Conservation (phyloP, 2,888 invertebrate genomes). For the Scotopteryx bipunctaria region DNA sequence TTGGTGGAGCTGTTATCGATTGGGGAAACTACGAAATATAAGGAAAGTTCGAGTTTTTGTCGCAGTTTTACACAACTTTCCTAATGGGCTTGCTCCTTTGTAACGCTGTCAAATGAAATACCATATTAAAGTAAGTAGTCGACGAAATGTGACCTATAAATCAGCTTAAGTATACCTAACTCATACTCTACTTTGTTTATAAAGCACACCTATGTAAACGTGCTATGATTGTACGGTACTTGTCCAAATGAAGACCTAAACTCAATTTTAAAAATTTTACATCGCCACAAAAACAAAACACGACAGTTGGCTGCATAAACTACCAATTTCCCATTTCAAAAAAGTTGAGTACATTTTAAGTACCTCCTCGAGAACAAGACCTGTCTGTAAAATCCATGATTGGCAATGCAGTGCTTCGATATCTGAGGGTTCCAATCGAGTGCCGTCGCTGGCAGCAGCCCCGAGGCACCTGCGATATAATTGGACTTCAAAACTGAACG, state of each 20-base stretch:
- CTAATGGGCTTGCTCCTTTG: background rate
- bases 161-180: too few relatives aligned
- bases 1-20: slow-evolving; percentile 27
- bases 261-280: too few relatives aligned
- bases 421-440: slow-evolving; percentile 30
- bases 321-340: too few relatives aligned
- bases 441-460: slow-evolving; percentile 40
- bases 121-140: too few relatives aligned
- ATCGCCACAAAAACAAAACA: too few relatives aligned
- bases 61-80: slow-evolving; percentile 3
- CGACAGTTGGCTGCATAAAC: too few relatives aligned
- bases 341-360: background rate
- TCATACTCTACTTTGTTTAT: too few relatives aligned
- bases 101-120: background rate
- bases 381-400: slow-evolving; percentile 1
- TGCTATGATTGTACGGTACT: too few relatives aligned
- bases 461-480: slow-evolving; percentile 74
- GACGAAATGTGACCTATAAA: too few relatives aligned
- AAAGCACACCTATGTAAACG: too few relatives aligned
- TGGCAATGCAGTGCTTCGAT: slow-evolving; percentile 31
- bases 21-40: slow-evolving; percentile 23
- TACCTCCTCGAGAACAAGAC: background rate
- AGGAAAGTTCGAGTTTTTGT: slow-evolving; percentile 12
- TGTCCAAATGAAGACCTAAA: too few relatives aligned
- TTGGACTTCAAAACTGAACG: slow-evolving; percentile 82